Evolutionary conservation across 2,113 vertebrate species (phyloP), one percentile per base, ranked within the genome.

Genomic region (Hydropotes inermis): DNA sequence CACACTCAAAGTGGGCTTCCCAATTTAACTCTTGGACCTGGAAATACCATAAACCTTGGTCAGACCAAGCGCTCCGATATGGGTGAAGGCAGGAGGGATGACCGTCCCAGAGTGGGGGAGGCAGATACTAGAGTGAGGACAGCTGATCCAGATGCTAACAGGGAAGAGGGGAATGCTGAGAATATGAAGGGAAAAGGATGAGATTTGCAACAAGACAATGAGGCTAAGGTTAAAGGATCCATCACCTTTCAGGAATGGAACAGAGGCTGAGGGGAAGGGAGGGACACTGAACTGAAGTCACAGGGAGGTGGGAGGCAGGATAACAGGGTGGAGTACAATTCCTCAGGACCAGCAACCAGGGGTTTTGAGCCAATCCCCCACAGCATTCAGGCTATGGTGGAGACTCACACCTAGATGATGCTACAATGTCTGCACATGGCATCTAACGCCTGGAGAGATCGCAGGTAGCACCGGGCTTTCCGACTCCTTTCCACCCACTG

Each of bases 51-150:
- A 23, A 60, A n/a, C 39, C 2, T 23, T 28, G 84, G 28, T 70
- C 23, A 89, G 67, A 79, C 14, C 14, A 36, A 50, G 45, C 2
- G 12, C n/a, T 50, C 30, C 9, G 7, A 14, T 10, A 45, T 0
- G 1, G 16, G 36, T 1, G 7, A 33, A n/a, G 36, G 13, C 7
- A 15, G 16, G 16, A 85, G 39, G 19, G 79, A 54, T 0, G 21
- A 47, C 28, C 0, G 0, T 6, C 60, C 94, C 0, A 0, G 17
- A 47, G 4, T 1, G 3, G 17, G 60, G 21, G 17, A 36, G 76
- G 86, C 6, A 17, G 52, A 79, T 23, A 47, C 17, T 36, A 7
- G 15, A 60, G 17, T 52, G 6, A 28, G 4, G 60, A 55, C 27
- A 28, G 70, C 52, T 58, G 16, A 74, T 54, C 21, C 60, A 79